Conservation (phyloP, 2,797 vertebrate genomes). For the Bradypus variegatus region DNA sequence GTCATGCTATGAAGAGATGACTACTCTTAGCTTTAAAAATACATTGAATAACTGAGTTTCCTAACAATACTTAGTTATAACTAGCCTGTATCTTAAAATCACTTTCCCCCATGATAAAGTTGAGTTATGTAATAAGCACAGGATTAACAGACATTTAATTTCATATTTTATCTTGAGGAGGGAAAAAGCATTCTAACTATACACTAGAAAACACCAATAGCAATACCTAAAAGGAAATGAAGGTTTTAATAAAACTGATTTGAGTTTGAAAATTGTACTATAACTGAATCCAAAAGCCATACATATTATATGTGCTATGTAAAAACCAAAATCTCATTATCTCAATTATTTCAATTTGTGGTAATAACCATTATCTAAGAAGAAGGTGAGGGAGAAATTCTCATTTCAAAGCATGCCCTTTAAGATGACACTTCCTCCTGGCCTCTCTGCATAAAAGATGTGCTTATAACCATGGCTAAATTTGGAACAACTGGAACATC, state of each 20-base stretch:
- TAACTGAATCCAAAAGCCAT: not conserved
- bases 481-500: not conserved
- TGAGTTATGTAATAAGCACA: not conserved
- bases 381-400: not conserved
- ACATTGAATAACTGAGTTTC: not conserved
- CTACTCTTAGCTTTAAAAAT: not conserved
- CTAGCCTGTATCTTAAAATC: not conserved
- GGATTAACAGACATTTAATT: not conserved
- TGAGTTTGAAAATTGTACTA: not conserved
- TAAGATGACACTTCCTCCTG: not conserved
- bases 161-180: not conserved
- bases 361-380: not conserved
- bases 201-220: not conserved
- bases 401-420: not conserved
- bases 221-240: not conserved
- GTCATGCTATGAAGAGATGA: not conserved
- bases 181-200: not conserved
- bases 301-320: not conserved
- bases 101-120: not conserved
- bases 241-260: not conserved
- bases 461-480: not conserved
- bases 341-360: not conserved
- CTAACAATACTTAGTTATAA: not conserved
- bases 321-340: not conserved
- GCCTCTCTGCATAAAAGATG: not conserved